These are phyloP conservation scores for Isurus oxyrinchus DNA, from an alignment of 2,113 vertebrate genomes.

Conservation along the genomic window DNA sequence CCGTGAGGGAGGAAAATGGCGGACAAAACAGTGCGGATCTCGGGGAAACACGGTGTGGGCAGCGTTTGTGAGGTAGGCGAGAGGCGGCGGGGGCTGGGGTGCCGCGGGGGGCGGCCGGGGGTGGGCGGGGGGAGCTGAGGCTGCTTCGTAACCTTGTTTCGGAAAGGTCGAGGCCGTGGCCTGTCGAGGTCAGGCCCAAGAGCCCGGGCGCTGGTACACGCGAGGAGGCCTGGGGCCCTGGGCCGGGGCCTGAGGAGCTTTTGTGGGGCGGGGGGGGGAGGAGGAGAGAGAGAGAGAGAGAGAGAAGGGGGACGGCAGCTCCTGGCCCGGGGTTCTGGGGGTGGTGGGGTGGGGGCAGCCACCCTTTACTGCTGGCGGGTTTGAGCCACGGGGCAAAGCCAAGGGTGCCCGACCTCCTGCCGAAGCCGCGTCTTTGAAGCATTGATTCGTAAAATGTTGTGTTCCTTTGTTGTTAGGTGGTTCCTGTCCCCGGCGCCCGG, in stretches of 20 bases:
- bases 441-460: not conserved
- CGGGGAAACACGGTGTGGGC: not conserved
- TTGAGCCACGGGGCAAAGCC: not conserved
- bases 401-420: too few species aligned
- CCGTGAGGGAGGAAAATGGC: not conserved
- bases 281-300: not conserved
- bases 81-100: not conserved
- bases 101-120: too few species aligned
- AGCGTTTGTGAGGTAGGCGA: not conserved
- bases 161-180: too few species aligned
- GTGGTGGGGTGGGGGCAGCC: not conserved
- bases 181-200: not conserved
- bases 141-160: too few species aligned
- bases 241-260: too few species aligned
- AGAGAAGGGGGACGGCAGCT: not conserved
- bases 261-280: too few species aligned
- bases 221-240: conserved; percentile 28
- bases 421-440: not conserved
- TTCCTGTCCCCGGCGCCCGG: conserved; percentile 27
- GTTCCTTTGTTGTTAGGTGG: not conserved
- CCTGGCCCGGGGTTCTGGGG: not conserved
- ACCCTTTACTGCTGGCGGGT: not conserved
- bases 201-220: not conserved
- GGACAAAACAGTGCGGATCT: not conserved
- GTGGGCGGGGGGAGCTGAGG: too few species aligned